phyloP scores from a whole-genome alignment of 2,888 invertebrate genomes.

The Brachypalpus laphriformis region DNA sequence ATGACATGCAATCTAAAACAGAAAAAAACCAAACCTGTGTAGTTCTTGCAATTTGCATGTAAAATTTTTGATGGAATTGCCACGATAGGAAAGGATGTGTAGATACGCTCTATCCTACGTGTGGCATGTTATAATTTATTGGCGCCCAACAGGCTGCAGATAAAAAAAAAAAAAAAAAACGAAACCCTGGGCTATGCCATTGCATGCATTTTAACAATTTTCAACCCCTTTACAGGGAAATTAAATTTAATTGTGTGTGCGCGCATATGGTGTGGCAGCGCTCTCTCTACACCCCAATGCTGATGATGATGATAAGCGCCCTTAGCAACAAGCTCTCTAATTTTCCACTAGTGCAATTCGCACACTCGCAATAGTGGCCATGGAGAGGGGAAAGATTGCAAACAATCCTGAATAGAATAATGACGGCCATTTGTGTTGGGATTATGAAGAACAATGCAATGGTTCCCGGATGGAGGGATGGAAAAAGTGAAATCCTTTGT shows the following conservation, averaged over 20 bases:
- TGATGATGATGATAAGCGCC: constrained; percentile 55
- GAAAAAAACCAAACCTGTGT: background rate
- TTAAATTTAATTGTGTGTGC: constrained; percentile 60
- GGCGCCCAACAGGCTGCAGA: constrained; percentile 64
- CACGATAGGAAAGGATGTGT: background rate
- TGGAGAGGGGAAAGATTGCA: constrained; percentile 5
- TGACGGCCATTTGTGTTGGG: constrained; percentile 18
- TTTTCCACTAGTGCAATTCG: constrained; percentile 43
- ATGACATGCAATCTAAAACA: constrained; percentile 17
- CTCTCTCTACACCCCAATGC: constrained; percentile 6
- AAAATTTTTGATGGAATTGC: constrained; percentile 13
- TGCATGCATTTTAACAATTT: constrained; percentile 54
- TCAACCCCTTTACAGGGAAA: constrained; percentile 34
- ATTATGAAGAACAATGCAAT: background rate
- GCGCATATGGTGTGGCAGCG: constrained; percentile 44
- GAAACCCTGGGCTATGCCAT: background rate
- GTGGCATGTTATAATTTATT: constrained; percentile 39
- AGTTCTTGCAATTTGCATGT: constrained; percentile 20
- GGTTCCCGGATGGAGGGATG: background rate
- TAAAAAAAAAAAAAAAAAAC: constrained; percentile 7
- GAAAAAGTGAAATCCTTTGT: constrained; percentile 27
- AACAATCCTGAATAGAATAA: constrained; percentile 24
- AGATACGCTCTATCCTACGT: constrained; percentile 8
- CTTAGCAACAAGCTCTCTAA: constrained; percentile 71
- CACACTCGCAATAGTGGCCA: background rate